A percentile compares a stretch with the other conserved stretches of the same genome.
Conservation (phyloP, 2,797 vertebrate genomes). For the Molossus molossus region DNA sequence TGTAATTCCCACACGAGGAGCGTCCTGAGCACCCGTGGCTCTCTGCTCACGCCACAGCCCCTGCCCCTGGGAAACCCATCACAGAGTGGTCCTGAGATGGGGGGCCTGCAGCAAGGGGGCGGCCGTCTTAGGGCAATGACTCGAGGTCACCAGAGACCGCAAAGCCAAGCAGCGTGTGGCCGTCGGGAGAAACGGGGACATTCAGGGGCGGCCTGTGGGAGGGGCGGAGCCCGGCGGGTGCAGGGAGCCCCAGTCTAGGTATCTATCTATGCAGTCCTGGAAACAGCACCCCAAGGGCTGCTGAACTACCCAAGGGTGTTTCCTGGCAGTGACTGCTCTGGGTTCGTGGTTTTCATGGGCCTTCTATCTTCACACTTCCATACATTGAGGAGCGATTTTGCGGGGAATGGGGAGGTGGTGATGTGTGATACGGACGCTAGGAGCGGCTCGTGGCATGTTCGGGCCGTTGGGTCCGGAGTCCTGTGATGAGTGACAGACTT, state of each 20-base stretch:
- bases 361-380: not conserved
- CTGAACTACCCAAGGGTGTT: rapidly evolving
- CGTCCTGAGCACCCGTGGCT: not conserved
- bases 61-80: not conserved
- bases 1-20: not conserved
- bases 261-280: rapidly evolving
- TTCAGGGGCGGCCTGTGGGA: not conserved
- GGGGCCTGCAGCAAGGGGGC: not conserved
- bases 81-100: rapidly evolving
- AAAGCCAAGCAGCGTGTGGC: not conserved
- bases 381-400: not conserved
- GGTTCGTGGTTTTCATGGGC: not conserved
- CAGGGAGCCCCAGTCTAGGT: no score
- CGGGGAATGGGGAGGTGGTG: rapidly evolving
- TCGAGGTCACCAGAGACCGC: not conserved
- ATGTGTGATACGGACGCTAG: rapidly evolving
- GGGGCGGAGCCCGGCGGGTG: rapidly evolving
- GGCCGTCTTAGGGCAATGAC: no score
- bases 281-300: not conserved
- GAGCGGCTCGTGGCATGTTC: rapidly evolving
- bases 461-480: not conserved
- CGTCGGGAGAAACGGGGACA: not conserved
- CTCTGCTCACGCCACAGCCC: not conserved
- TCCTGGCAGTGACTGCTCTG: no score
- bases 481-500: not conserved